Evolutionary conservation across 2,797 vertebrate species (phyloP).

Genomic region (Champsocephalus esox): DNA sequence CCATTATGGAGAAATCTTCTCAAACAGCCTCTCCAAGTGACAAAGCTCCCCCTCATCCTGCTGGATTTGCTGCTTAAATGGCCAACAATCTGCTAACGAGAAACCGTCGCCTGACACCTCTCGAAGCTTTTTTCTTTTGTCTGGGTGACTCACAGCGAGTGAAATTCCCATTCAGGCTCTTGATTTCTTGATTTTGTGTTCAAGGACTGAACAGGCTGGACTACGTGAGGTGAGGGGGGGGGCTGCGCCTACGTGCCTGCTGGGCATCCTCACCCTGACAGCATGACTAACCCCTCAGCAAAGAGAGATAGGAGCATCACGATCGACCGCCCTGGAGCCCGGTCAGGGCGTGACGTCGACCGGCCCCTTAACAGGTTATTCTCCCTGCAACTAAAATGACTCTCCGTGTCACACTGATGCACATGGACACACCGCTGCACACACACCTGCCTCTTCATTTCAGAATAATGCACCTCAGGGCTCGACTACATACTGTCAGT

Average conservation of each 20-base stretch:
- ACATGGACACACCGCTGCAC: conserved; percentile 20
- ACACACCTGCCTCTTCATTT: conserved; percentile 40
- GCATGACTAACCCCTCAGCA: conserved; percentile 36
- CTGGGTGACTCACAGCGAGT: conserved; percentile 28
- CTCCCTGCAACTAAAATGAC: conserved; percentile 46
- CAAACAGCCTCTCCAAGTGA: not conserved
- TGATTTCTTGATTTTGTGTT: conserved; percentile 21
- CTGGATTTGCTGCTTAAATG: conserved; percentile 8
- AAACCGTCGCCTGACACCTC: conserved; percentile 6
- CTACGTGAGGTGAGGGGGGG: conserved; percentile 23
- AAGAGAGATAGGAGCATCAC: not conserved
- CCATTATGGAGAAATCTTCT: conserved; percentile 2
- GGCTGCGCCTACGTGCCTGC: conserved; percentile 26
- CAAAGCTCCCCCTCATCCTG: conserved; percentile 4
- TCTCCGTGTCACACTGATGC: conserved; percentile 31
- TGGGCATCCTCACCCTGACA: conserved; percentile 39
- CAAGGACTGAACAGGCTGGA: conserved; percentile 9
- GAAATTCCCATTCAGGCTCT: conserved; percentile 26
- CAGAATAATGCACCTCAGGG: conserved; percentile 40
- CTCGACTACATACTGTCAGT: conserved; percentile 24
- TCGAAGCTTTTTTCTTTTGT: not conserved
- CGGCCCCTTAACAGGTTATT: conserved; percentile 37
- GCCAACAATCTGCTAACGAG: conserved; percentile 20
- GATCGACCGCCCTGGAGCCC: conserved; percentile 33
- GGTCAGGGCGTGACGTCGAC: conserved; percentile 35